Evolutionary conservation across 2,888 invertebrate species (phyloP), one percentile per base, ranked within the genome.

Genomic region (Dilophus febrilis): DNA sequence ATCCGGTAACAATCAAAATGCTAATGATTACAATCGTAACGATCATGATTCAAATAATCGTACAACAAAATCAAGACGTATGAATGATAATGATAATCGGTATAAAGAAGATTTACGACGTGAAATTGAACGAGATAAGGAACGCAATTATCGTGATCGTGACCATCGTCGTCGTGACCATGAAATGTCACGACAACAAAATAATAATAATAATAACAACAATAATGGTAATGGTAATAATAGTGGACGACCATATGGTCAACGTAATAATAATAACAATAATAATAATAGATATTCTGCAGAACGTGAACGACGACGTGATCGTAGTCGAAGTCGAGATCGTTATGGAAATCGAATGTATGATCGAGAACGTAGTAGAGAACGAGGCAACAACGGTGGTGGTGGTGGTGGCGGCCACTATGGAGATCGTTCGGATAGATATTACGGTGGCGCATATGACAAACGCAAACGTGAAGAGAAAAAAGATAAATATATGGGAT

Each of bases 401-500:
- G 58, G 1, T 59, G 59, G 46, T 52, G 56, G 26, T 51, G 58
- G 40, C 56, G 59, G 17, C 52, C 52, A 39, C 45, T 45, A n/a
- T n/a, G n/a, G n/a, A n/a, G 30, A 59, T 55, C 31, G 36, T 16
- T 19, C 11, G 11, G 40, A 29, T 19, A 40, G 33, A 37, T n/a
- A n/a, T 11, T 38, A 35, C 1, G 14, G 16, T 12, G 7, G 6
- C 30, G 46, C 46, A 47, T n/a, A n/a, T n/a, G 48, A 47, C 45
- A 48, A 42, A 18, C 46, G 62, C 57, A 44, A 63, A 50, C 48
- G 49, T 18, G 52, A 53, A 10, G 54, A 53, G 35, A 56, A 57
- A 27, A 62, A 59, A n/a, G 74, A 75, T 54, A 74, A 73, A 41
- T 75, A 65, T 52, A 72, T 71, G 55, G 82, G 77, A 50, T 81